Evolutionary conservation across 1,140 invertebrate genomes (phyloP), one percentile per base, ranked within the genome.

Genomic region (Drosophila gunungcola): DNA sequence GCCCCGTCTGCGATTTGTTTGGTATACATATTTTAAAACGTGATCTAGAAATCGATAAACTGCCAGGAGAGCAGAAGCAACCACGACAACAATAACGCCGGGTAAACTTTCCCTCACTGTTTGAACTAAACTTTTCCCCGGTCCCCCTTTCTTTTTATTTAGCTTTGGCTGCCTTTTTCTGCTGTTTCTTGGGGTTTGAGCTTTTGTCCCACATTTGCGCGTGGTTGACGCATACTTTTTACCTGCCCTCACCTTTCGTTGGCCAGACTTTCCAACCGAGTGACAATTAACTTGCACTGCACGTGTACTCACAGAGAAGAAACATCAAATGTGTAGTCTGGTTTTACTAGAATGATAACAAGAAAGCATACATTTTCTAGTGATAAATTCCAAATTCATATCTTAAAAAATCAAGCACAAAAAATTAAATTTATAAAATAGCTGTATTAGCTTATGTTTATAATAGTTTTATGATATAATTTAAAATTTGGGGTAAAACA

Each of bases 41-140:
- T 64, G 76, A 80, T 83, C 79, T 88, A 73, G 76, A 82, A 88
- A 82, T 80, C 83, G 78, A 88, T 82, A 88, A 73, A 49, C 52
- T 64, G 67, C 58, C 54, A 57, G 54, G 54, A 55, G 69, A 64
- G 65, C 43, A 13, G 21, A 52, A 65, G 36, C 57, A 12, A 43
- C 3, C n/a, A 43, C 54, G 54, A 39, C 60, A 58, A 63, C 32
- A 46, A 45, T 42, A 29, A 48, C 16, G 46, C 49, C 51, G 38
- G n/a, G 13, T 73, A 63, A 81, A 81, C 49, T 61, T 62, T 70
- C 57, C 52, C 75, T 54, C 49, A 13, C 36, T 54, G 48, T 57
- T 68, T 64, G 58, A 51, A 64, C 46, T 80, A 55, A 63, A 42
- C 62, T 29, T 51, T 74, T 39, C 13, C 34, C 21, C 32, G 3